Evolutionary conservation across 2,888 invertebrate genomes (phyloP), one percentile per base, ranked within the genome.

Genomic region (Ganaspis brasiliensis): DNA sequence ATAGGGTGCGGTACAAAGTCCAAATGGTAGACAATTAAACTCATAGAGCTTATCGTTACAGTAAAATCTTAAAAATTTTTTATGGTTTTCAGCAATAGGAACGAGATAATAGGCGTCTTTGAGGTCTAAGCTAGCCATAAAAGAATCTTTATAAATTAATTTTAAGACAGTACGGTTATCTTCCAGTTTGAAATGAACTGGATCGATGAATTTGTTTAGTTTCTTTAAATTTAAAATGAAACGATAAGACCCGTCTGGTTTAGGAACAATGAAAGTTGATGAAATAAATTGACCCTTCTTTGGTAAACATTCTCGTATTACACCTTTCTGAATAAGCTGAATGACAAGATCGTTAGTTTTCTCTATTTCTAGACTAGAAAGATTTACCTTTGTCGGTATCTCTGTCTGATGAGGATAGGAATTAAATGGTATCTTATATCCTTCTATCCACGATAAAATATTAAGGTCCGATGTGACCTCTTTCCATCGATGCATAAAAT

Each of bases 221-320:
- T 73, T 31, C 63, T 79, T 78, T 10, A 81, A 61, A 67, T 83
- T 81, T 1, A 83, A 24, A 40, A 83, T 79, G 10, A 78, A 73
- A 10, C 80, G 67, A 40, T 56, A 35, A n/a, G 73, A 74, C 0
- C 77, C 77, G 59, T 79, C 61, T 10, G 79, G 55, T 63, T 81
- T 81, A n/a, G 75, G 63, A 10, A 71, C 59, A 2, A 76, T 45
- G 35, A 81, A 81, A 40, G 72, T 75, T 2, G 37, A 21, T 12
- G 78, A 82, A 14, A 82, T 49, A 45, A 79, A 82, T 35, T 78
- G 82, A n/a, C 61, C 59, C 0, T 55, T 45, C 10, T 24, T 16
- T 2, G 21, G 24, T 8, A 14, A 2, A 67, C 73, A 77, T 49
- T 35, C 14, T 45, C 8, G 14, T n/a, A 83, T 19, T 52, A 72